A percentile compares a stretch with the other conserved stretches of the same genome.
phyloP scores from a whole-genome alignment of 1,140 invertebrate genomes.

The Heliconius melpomene region DNA sequence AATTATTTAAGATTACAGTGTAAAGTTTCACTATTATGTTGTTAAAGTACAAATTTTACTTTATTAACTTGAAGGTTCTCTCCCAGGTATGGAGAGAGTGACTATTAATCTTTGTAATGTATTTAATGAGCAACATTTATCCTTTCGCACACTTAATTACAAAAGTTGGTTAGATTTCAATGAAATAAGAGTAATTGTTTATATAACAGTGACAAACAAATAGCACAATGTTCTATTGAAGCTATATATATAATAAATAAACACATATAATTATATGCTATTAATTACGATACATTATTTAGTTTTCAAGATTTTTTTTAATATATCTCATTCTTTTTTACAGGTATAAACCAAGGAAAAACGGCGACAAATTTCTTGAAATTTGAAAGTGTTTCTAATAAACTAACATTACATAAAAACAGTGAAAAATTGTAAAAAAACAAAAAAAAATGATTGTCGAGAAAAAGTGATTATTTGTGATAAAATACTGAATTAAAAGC shows the following conservation, averaged over 20 bases:
- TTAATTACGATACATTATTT: neutral
- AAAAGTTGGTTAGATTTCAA: slow-evolving; percentile 9
- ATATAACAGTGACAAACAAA: neutral
- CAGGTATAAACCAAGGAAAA: neutral
- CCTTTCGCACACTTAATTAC: slow-evolving; percentile 20
- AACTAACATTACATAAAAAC: neutral
- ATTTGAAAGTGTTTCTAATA: neutral
- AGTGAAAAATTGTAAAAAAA: neutral
- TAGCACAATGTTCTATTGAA: no score
- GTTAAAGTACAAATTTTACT: slow-evolving; percentile 3
- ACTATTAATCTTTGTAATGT: slow-evolving; percentile 22
- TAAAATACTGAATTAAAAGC: neutral
- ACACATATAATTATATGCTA: no score
- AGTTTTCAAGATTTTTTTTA: neutral
- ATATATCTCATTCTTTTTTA: neutral
- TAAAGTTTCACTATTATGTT: neutral
- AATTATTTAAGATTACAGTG: neutral
- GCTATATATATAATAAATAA: no score
- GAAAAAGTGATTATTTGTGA: neutral
- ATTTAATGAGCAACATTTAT: slow-evolving; percentile 24
- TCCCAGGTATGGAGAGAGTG: slow-evolving; percentile 1
- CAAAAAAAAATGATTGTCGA: neutral
- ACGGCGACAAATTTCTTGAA: neutral
- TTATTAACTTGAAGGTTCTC: neutral
- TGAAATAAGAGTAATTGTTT: neutral